A percentile compares a stretch with the other conserved stretches of the same genome.
Evolutionary conservation across 2,113 vertebrate species (phyloP).

Genomic region (Morone chrysops): DNA sequence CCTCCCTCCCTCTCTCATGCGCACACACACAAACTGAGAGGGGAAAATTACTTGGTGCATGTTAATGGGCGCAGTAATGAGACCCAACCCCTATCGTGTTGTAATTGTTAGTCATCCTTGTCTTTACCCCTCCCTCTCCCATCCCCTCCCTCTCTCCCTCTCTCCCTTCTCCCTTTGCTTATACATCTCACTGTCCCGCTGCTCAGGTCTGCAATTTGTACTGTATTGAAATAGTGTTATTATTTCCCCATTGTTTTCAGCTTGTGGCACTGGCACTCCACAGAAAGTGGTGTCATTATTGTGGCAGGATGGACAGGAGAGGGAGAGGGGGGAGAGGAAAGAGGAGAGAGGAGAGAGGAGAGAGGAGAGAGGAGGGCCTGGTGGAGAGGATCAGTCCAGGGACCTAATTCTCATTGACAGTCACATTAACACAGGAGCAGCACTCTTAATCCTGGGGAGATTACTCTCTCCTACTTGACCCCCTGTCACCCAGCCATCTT

Average conservation of each 20-base stretch:
- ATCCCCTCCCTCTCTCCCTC: background rate
- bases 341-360: conserved; percentile 17
- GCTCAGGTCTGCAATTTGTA: conserved; percentile 73
- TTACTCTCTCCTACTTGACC: conserved; percentile 77
- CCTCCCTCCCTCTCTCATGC: background rate
- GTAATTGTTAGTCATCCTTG: conserved; percentile 80
- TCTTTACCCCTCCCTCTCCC: conserved; percentile 53
- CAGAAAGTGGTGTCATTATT: conserved; percentile 76
- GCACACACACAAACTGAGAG: conserved; percentile 45
- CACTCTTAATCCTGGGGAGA: conserved; percentile 82
- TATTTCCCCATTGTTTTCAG: conserved; percentile 75
- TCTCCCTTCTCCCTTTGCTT: background rate
- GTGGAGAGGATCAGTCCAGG: conserved; percentile 58
- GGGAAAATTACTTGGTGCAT: conserved; percentile 74
- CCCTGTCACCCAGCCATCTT: conserved; percentile 47
- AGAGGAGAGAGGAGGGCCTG: conserved; percentile 16
- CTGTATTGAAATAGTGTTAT: conserved; percentile 74
- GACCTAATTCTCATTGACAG: conserved; percentile 86
- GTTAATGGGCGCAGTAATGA: conserved; percentile 83
- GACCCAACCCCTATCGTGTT: conserved; percentile 78
- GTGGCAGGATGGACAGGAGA: conserved; percentile 49
- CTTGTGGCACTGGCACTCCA: conserved; percentile 49
- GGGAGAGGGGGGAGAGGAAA: conserved; percentile 4
- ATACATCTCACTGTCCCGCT: conserved; percentile 51
- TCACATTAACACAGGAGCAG: conserved; percentile 79